Base-by-base conservation (phyloP, 2,888 invertebrate species). In the Tipula lateralis region DNA sequence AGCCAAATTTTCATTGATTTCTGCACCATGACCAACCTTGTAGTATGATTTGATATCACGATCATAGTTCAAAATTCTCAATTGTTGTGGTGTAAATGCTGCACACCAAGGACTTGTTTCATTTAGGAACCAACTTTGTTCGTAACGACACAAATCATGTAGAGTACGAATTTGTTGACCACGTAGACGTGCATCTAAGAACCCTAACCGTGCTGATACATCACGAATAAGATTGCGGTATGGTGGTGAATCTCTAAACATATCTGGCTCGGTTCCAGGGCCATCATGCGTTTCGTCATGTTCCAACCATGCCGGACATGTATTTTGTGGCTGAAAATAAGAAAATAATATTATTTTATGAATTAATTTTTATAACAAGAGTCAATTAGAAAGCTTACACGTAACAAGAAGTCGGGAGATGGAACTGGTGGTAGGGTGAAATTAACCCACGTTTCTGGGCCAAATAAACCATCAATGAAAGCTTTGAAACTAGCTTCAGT, bases 41-140 rank as follows among this genome's bases (percentile, higher is more conserved):
- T n/a, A n/a, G n/a, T 93, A 95, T 39, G 93, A 92, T 85, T 92
- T 91, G 84, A 95, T 89, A 88, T 95, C 95, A 87, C 95, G 93
- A 0, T 91, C 91, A 88, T 94, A 95, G 87, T 95, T 95, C 84
- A 95, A 87, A 1, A 94, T 89, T 87, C 92, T 91, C 5, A 95
- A 89, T 87, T 95, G 94, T 32, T 93, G 92, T 86, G 91, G 92
- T 13, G 91, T 93, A 88, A 95, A 95, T 0, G 91, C 93, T 19
- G 93, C 91, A 87, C 32, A 32, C 32, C 32, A 32, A 32, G 32
- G 4, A 32, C 32, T 32, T 32, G 32, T 32, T 32, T 32, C 32
- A 32, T 32, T 32, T 32, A 32, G 3, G 7, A 32, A 32, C 3
- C 7, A 32, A 5, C 4, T 7, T 32, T 32, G 32, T 32, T 32